These are phyloP conservation scores for Caenorhabditis auriculariae DNA, from an alignment of 2,888 invertebrate species.

Conservation along the genomic window DNA sequence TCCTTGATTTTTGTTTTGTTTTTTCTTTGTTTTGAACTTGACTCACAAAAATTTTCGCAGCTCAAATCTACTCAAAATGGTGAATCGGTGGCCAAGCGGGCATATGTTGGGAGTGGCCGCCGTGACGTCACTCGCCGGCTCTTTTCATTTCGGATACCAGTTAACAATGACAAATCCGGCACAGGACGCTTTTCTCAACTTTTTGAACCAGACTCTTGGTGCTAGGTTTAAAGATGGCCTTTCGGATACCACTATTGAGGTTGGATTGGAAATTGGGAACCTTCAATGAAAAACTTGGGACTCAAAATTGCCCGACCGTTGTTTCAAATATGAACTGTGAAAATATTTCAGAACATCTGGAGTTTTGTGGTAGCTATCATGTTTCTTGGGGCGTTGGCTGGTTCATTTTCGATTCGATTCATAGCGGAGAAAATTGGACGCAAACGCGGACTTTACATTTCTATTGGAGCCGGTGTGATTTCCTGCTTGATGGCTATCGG, in stretches of 20 bases:
- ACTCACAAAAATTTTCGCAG: no score
- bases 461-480: slow-evolving; percentile 33
- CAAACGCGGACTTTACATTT: slow-evolving; percentile 43
- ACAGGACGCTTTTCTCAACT: slow-evolving; percentile 43
- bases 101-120: slow-evolving; percentile 36
- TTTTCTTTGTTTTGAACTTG: no score
- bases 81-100: no score
- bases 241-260: slow-evolving; percentile 23
- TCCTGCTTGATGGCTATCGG: slow-evolving; percentile 35
- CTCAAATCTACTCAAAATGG: no score
- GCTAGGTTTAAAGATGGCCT: slow-evolving; percentile 26
- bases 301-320: neutral
- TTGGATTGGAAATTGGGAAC: slow-evolving; percentile 1
- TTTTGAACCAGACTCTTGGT: slow-evolving; percentile 40
- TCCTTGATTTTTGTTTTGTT: no score
- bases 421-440: slow-evolving; percentile 46
- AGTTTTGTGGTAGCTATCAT: slow-evolving; percentile 49
- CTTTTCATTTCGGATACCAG: slow-evolving; percentile 55
- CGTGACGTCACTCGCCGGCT: slow-evolving; percentile 43
- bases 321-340: neutral
- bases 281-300: neutral
- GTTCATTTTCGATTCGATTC: slow-evolving; percentile 35
- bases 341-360: slow-evolving; percentile 48
- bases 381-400: slow-evolving; percentile 50
- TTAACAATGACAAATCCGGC: slow-evolving; percentile 52